These are phyloP conservation scores for Eupithecia subumbrata DNA, from an alignment of 2,888 invertebrate genomes.

Conservation along the genomic window DNA sequence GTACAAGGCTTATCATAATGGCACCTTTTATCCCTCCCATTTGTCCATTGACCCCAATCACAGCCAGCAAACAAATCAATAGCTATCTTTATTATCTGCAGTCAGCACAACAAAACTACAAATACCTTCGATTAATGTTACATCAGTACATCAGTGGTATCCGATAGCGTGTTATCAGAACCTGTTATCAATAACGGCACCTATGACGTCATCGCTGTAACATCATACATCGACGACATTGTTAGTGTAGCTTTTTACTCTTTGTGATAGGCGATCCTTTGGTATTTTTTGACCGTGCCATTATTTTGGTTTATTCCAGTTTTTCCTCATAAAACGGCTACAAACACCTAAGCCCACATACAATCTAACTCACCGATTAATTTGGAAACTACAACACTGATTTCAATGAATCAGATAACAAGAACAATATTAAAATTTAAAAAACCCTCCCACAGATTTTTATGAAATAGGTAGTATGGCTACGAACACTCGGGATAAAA, in stretches of 20 bases:
- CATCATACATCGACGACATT: slow-evolving; percentile 49
- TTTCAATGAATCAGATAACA: no score
- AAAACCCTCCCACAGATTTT: no score
- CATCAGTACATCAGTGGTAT: slow-evolving; percentile 77
- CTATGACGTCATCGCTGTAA: slow-evolving; percentile 64
- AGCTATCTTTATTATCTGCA: slow-evolving; percentile 28
- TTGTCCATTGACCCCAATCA: slow-evolving; percentile 20
- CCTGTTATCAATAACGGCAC: slow-evolving; percentile 45
- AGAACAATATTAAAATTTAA: no score
- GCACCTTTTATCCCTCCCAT: neutral
- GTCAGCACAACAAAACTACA: slow-evolving; percentile 54
- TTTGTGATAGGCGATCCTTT: neutral
- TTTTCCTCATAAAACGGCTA: no score
- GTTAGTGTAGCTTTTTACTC: neutral
- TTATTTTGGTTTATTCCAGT: no score
- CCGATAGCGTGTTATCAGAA: slow-evolving; percentile 61
- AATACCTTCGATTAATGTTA: slow-evolving; percentile 76
- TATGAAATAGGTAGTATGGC: no score
- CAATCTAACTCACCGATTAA: no score
- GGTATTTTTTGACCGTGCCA: neutral
- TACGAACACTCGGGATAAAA: no score
- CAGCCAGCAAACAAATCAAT: slow-evolving; percentile 32
- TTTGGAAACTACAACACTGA: no score
- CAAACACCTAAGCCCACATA: no score
- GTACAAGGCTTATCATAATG: neutral